Base-by-base conservation (phyloP, 2,113 vertebrate species). In the Albula glossodonta region DNA sequence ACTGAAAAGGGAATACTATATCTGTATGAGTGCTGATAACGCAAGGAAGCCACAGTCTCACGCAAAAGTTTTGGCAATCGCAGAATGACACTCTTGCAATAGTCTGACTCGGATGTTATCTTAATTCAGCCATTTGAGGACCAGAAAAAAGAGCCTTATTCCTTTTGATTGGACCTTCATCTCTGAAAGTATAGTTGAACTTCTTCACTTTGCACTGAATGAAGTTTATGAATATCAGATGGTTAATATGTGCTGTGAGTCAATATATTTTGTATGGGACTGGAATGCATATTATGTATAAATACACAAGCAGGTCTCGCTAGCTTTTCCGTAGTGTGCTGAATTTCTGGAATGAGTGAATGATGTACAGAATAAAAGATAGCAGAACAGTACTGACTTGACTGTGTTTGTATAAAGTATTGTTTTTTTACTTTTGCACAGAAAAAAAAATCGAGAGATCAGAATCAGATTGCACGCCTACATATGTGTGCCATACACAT, bases 341-440 rank as follows among this genome's bases (percentile, higher is more conserved):
- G 93, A 91, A 89, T 88, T 51, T 57, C 89, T 86, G 78, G 19
- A 90, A 5, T 50, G 88, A 87, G 90, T 87, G 90, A 81, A 52
- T 83, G 84, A 90, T 89, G 79, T 89, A 84, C 88, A 83, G 90
- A 96, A 96, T 95, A 93, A 96, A 96, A 87, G 88, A 84, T 81
- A 89, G 89, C 88, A 93, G 85, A 93, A 87, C 84, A 93, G 92
- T 84, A 88, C 31, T 2, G 52, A 50, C 0, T 13, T n/a, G 49
- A 86, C 51, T 89, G 78, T 85, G 79, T 84, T 78, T 87, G 80
- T 63, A 19, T 77, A 41, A 41, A 41, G 31, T 41, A 41, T 41
- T 41, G 31, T 41, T 41, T 13, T 3, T 22, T 66, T 19, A 66
- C 60, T 66, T 66, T 66, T 66, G 60, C 17, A 13, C 1, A 12